Conservation (phyloP, 2,113 vertebrate species). For the Arizona elegans region DNA sequence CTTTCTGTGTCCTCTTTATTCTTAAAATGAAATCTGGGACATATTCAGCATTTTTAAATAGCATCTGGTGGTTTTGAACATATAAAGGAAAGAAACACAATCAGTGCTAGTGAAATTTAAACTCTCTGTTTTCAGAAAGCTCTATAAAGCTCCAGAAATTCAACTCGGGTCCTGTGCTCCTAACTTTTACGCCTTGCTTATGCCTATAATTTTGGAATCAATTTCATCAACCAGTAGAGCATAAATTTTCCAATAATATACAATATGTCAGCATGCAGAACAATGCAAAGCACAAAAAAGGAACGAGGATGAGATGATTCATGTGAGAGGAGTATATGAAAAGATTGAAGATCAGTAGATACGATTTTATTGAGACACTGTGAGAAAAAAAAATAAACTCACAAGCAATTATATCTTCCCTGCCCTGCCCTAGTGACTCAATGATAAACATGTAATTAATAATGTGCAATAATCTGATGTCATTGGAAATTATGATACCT, state of each 20-base stretch:
- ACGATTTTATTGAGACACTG: background rate
- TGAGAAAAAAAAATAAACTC: background rate
- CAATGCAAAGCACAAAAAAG: background rate
- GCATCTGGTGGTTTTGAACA: background rate
- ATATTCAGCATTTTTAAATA: background rate
- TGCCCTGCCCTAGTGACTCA: background rate
- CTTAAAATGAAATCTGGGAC: background rate
- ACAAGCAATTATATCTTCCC: background rate
- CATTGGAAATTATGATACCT: background rate
- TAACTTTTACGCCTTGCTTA: background rate
- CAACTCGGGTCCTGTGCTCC: background rate
- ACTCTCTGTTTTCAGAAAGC: background rate
- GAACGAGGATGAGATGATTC: no score
- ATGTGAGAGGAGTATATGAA: background rate
- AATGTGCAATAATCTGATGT: background rate
- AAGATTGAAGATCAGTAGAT: background rate
- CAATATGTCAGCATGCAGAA: background rate
- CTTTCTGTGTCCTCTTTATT: background rate
- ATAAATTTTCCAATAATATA: background rate
- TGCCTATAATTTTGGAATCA: background rate
- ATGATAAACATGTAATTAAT: background rate
- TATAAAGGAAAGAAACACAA: background rate
- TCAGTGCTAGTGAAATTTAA: background rate
- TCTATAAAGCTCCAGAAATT: background rate
- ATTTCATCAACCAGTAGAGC: background rate